A percentile compares a stretch with the other conserved stretches of the same genome.
Conservation (phyloP, 2,797 vertebrate genomes). For the Rhadinocentrus ornatus region DNA sequence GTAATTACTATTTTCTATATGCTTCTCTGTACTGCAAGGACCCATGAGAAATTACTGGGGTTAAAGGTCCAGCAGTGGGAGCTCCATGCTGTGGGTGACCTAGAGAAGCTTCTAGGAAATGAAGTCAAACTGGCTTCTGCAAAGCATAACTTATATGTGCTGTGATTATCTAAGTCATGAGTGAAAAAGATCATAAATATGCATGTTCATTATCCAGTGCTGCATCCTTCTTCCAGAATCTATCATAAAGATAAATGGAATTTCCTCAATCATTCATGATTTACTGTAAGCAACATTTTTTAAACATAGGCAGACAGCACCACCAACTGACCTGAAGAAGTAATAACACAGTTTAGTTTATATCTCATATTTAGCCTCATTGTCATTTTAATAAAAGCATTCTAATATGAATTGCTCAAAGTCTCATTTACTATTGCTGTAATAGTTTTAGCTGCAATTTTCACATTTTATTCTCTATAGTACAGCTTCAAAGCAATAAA, state of each 20-base stretch:
- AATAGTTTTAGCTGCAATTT: neutral
- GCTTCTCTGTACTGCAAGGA: conserved; percentile 35
- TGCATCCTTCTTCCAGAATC: conserved; percentile 66
- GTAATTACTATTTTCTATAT: conserved; percentile 73
- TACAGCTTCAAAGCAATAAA: neutral
- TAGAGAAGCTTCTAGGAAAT: conserved; percentile 57
- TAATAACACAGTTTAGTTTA: neutral
- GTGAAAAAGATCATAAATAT: conserved; percentile 71
- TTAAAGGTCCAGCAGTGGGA: conserved; percentile 65
- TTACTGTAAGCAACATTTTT: conserved; percentile 18
- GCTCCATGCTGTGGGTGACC: conserved; percentile 65
- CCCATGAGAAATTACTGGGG: conserved; percentile 74
- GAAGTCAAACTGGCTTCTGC: conserved; percentile 49
- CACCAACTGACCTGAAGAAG: conserved; percentile 44
- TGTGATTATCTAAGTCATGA: conserved; percentile 71
- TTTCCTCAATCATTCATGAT: conserved; percentile 65
- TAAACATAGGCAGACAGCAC: conserved; percentile 56
- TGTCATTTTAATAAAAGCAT: neutral
- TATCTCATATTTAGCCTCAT: neutral
- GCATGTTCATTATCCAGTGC: conserved; percentile 69
- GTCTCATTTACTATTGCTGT: neutral
- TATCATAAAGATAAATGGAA: conserved; percentile 74
- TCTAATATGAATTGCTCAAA: neutral
- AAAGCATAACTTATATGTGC: conserved; percentile 52
- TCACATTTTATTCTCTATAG: neutral